phyloP scores from a whole-genome alignment of 1,140 invertebrate species.

The Temnothorax nylanderi region DNA sequence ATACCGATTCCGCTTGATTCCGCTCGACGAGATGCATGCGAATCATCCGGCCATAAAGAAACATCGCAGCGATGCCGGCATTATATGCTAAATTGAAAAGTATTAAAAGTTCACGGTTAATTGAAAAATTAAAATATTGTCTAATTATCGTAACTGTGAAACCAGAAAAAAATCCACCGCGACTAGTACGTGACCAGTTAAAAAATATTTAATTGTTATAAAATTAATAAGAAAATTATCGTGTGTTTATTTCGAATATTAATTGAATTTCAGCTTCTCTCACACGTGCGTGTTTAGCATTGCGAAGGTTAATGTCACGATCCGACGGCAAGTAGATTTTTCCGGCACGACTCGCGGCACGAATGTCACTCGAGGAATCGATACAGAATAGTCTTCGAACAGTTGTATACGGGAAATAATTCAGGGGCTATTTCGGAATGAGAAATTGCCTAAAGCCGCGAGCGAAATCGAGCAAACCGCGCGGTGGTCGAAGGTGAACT shows the following conservation, averaged over 20 bases:
- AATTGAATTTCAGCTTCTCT: not conserved
- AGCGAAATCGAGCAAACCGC: not conserved
- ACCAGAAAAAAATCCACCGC: not conserved
- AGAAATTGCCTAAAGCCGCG: constrained; percentile 29
- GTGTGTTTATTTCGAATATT: not conserved
- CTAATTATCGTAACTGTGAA: not conserved
- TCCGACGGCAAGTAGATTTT: not conserved
- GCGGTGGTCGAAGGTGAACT: constrained; percentile 47
- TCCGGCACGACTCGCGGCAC: constrained; percentile 10
- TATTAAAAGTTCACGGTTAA: not conserved
- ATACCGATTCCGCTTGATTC: constrained; percentile 24
- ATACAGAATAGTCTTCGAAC: constrained; percentile 11
- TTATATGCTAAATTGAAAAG: not conserved
- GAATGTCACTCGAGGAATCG: constrained; percentile 49
- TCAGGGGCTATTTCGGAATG: constrained; percentile 29
- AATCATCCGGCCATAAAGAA: constrained; percentile 12
- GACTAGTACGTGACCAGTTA: not conserved
- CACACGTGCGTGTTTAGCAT: too few species aligned
- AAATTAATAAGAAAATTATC: not conserved
- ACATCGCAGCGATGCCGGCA: not conserved
- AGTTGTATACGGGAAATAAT: constrained; percentile 22
- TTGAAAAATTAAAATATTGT: not conserved
- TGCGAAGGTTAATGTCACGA: constrained; percentile 50
- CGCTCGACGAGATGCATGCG: constrained; percentile 11
- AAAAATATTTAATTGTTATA: not conserved